Conservation (phyloP, 2,797 vertebrate genomes). For the Oreochromis grahami region DNA sequence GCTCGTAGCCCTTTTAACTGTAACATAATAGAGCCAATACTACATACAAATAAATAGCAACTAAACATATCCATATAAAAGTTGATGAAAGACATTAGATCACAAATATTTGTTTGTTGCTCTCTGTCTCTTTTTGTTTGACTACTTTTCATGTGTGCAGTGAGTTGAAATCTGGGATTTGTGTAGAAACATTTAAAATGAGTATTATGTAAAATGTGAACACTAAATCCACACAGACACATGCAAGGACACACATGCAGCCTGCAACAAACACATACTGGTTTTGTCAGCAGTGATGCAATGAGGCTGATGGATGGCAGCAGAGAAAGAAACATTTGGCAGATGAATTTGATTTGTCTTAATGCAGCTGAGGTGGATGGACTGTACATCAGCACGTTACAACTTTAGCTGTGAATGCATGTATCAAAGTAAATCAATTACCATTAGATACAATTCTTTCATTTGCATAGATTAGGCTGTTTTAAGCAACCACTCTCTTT, state of each 20-base stretch:
- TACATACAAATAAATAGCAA: slow-evolving; percentile 59
- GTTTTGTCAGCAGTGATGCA: slow-evolving; percentile 61
- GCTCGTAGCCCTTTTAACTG: slow-evolving; percentile 56
- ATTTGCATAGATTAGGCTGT: slow-evolving; percentile 70
- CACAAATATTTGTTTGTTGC: not conserved
- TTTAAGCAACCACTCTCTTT: not conserved
- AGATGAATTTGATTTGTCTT: slow-evolving; percentile 76
- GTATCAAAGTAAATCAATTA: slow-evolving; percentile 77
- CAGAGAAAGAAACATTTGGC: slow-evolving; percentile 51
- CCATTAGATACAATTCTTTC: slow-evolving; percentile 65
- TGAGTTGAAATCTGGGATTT: not conserved
- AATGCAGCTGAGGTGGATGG: slow-evolving; percentile 36
- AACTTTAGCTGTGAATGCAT: slow-evolving; percentile 18
- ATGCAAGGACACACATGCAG: not conserved
- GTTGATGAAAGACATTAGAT: slow-evolving; percentile 38
- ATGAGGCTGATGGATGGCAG: slow-evolving; percentile 76
- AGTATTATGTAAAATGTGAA: not conserved
- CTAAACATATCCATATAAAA: slow-evolving; percentile 57
- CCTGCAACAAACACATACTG: not conserved
- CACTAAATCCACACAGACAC: not conserved
- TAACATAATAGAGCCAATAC: slow-evolving; percentile 68
- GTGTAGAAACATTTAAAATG: not conserved
- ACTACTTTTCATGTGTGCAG: not conserved
- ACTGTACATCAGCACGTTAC: slow-evolving; percentile 25
- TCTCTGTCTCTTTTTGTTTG: not conserved